Percentiles rank a stretch among this genome's conserved stretches.
Conservation (phyloP, 2,113 vertebrate genomes). For the Gulo gulo region DNA sequence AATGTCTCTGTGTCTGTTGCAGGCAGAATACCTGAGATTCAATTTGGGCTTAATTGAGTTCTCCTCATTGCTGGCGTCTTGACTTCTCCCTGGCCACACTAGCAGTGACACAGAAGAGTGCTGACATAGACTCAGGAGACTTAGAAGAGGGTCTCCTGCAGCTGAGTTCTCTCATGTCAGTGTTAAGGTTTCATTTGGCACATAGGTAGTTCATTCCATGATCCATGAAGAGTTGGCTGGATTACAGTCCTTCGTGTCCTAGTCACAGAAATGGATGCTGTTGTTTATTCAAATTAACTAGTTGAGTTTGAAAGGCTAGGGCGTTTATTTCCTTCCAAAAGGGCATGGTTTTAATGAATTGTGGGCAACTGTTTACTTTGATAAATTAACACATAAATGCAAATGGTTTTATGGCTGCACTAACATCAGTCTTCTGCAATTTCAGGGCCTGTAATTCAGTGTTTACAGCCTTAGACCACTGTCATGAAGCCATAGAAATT, state of each 20-base stretch:
- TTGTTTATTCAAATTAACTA: background rate
- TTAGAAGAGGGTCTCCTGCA: background rate
- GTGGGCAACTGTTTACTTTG: background rate
- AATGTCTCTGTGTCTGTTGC: background rate
- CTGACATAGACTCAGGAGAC: rapidly evolving
- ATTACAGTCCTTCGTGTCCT: background rate
- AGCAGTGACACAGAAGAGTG: background rate
- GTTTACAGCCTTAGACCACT: constrained; percentile 94
- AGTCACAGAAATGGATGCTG: background rate
- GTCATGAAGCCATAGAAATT: constrained; percentile 97
- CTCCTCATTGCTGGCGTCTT: background rate
- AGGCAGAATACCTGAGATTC: background rate
- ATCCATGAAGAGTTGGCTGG: background rate
- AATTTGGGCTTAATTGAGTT: background rate
- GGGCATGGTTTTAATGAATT: background rate
- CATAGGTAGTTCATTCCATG: background rate
- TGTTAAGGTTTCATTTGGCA: background rate
- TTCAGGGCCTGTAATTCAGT: constrained; percentile 94
- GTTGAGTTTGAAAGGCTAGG: background rate
- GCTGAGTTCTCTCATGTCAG: background rate
- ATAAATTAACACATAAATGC: background rate
- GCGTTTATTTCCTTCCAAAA: background rate
- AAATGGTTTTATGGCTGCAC: constrained; percentile 3
- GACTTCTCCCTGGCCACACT: background rate
- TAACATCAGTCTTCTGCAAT: constrained; percentile 71